A percentile compares a stretch with the other conserved stretches of the same genome.
These are phyloP conservation scores for Ferdinandea cuprea DNA, from an alignment of 2,888 invertebrate species.

Conservation along the genomic window DNA sequence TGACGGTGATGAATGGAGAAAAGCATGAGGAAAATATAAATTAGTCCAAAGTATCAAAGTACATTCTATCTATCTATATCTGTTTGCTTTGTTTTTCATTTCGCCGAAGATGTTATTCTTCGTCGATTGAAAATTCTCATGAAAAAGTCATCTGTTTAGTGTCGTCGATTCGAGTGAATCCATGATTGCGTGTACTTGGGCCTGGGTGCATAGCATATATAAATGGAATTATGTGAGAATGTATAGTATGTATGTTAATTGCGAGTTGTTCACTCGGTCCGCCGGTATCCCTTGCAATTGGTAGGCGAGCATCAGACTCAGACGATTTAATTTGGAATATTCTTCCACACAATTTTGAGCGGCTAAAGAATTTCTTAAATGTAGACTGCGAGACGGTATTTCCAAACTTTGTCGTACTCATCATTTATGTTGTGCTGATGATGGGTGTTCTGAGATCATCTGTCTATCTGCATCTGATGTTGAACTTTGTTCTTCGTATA, in stretches of 20 bases:
- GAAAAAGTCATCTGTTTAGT: slow-evolving; percentile 45
- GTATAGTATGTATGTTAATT: slow-evolving; percentile 31
- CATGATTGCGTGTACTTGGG: slow-evolving; percentile 37
- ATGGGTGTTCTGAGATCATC: slow-evolving; percentile 14
- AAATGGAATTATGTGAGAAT: slow-evolving; percentile 17
- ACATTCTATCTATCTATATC: too few relatives aligned
- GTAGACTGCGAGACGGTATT: slow-evolving; percentile 60
- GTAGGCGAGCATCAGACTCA: not conserved
- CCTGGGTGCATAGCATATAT: slow-evolving; percentile 27
- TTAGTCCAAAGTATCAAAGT: slow-evolving; percentile 21
- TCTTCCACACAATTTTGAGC: slow-evolving; percentile 23
- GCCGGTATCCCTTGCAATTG: not conserved
- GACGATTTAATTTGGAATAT: slow-evolving; percentile 10
- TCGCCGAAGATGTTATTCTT: not conserved
- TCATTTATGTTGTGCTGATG: not conserved
- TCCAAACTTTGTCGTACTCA: slow-evolving; percentile 26
- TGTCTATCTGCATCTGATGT: not conserved
- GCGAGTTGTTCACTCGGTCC: not conserved
- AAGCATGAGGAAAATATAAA: slow-evolving; percentile 55
- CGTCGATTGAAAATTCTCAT: slow-evolving; percentile 26
- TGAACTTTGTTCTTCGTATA: not conserved
- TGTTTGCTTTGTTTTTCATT: slow-evolving; percentile 4
- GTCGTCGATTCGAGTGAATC: slow-evolving; percentile 44
- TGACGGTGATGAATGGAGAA: slow-evolving; percentile 34
- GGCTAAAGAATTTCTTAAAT: not conserved